Conservation (phyloP, 2,113 vertebrate species). For the Dasyornis broadbenti region DNA sequence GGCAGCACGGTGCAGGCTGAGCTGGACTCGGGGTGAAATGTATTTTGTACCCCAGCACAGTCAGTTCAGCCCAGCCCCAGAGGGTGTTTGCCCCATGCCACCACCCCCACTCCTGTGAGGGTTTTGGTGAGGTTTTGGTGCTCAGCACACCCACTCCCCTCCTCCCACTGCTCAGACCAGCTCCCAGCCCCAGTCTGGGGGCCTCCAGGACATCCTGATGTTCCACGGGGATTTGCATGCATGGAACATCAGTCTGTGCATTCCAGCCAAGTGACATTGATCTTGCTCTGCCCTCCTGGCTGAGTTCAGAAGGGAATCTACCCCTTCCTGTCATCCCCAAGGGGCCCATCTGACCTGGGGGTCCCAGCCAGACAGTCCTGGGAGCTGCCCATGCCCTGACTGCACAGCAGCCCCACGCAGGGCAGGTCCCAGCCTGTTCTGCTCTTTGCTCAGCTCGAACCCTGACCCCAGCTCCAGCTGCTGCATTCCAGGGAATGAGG, state of each 20-base stretch:
- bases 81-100: background rate
- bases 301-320: background rate
- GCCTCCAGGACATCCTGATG: background rate
- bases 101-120: fast-evolving
- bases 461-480: background rate
- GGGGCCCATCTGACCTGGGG: background rate
- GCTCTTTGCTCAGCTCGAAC: background rate
- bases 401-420: fast-evolving
- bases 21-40: background rate
- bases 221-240: background rate
- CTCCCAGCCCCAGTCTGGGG: background rate
- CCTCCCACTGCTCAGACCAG: background rate
- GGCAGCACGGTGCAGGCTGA: background rate
- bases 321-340: background rate
- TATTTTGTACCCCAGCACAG: background rate
- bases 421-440: background rate
- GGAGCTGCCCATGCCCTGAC: fast-evolving
- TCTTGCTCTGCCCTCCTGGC: background rate
- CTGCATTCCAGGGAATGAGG: background rate
- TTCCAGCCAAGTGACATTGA: background rate
- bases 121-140: background rate
- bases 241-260: background rate
- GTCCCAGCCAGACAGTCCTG: background rate
- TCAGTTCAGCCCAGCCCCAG: background rate
- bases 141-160: background rate